Conservation (phyloP, 2,113 vertebrate genomes). For the Platichthys stellatus region DNA sequence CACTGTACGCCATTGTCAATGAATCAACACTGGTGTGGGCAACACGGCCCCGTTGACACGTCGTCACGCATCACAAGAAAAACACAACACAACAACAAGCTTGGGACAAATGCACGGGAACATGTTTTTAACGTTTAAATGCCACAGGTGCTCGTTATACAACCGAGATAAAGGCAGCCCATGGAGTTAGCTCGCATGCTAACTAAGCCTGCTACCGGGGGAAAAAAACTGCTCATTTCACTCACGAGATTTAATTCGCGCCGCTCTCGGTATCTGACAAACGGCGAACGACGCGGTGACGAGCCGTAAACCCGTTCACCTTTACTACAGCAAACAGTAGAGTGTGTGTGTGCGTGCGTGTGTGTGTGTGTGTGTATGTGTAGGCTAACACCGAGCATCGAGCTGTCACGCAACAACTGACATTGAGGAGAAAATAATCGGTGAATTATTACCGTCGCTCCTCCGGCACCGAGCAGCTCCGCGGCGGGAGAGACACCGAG, state of each 20-base stretch:
- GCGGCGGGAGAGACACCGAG: background rate
- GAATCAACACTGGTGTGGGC: conserved; percentile 25
- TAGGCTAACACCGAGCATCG: conserved; percentile 56
- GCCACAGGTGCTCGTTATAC: conserved; percentile 79
- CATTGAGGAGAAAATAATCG: conserved; percentile 62
- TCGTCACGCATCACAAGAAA: background rate
- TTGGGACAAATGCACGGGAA: background rate
- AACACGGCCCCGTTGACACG: background rate
- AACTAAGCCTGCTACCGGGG: conserved; percentile 68
- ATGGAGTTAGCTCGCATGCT: conserved; percentile 67
- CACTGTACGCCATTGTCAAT: conserved; percentile 25
- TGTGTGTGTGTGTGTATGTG: too few relatives aligned
- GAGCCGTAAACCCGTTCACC: background rate
- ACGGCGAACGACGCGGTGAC: background rate
- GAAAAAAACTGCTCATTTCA: conserved; percentile 53
- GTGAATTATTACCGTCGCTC: conserved; percentile 43
- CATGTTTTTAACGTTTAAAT: conserved; percentile 35
- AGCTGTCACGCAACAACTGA: conserved; percentile 80
- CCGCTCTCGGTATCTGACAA: conserved; percentile 13
- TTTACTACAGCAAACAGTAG: background rate
- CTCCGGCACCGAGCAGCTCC: conserved; percentile 4
- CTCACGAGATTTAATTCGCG: background rate
- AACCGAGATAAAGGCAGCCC: conserved; percentile 57
- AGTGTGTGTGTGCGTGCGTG: background rate
- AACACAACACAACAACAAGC: background rate